These are phyloP conservation scores for Eudorcas thomsonii DNA, from an alignment of 2,113 vertebrate genomes.

Conservation along the genomic window DNA sequence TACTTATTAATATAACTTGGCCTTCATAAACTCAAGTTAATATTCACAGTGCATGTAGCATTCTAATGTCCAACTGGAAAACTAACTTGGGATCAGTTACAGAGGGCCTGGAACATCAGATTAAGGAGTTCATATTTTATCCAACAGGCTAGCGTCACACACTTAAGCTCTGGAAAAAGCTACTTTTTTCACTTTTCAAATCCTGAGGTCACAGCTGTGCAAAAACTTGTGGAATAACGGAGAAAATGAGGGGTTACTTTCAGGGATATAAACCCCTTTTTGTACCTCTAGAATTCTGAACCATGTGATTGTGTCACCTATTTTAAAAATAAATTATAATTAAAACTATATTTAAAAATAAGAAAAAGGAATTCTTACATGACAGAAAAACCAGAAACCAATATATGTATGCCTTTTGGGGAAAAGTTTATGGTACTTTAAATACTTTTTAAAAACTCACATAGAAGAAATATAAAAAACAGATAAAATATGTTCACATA, in stretches of 20 bases:
- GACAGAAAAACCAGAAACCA: constrained; percentile 35
- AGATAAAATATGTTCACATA: constrained; percentile 29
- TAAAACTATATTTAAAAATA: constrained; percentile 7
- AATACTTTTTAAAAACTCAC: constrained; percentile 36
- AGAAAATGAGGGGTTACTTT: constrained; percentile 21
- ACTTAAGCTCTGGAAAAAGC: neutral
- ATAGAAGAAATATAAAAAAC: neutral
- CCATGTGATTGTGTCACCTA: neutral
- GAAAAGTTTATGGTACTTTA: neutral
- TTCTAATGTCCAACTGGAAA: constrained; percentile 35
- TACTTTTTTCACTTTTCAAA: constrained; percentile 37
- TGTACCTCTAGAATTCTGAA: constrained; percentile 3
- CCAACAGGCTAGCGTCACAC: neutral
- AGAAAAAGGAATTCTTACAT: constrained; percentile 10
- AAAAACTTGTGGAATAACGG: neutral
- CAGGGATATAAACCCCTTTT: neutral
- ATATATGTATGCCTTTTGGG: neutral
- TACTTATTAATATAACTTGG: neutral
- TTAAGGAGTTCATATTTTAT: constrained; percentile 44
- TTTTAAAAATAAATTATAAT: constrained; percentile 29
- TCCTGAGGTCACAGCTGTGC: neutral
- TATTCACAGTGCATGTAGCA: neutral
- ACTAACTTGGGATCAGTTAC: neutral
- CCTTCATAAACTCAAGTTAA: constrained; percentile 36
- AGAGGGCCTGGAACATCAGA: constrained; percentile 40